Conservation (phyloP, 2,797 vertebrate genomes). For the Enteromius anoplus region DNA sequence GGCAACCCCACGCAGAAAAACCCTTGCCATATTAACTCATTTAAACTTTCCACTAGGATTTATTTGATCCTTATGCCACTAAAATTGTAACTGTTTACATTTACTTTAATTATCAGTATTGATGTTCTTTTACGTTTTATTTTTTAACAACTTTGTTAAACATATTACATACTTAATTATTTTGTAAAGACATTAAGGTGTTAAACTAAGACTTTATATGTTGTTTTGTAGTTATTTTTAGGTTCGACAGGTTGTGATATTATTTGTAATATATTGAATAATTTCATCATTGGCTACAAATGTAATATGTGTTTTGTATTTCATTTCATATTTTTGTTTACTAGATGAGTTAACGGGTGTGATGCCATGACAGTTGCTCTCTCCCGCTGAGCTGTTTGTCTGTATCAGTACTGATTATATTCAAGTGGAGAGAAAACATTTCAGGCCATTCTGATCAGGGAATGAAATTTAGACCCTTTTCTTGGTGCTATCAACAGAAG, state of each 20-base stretch:
- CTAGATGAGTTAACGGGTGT: constrained; percentile 34
- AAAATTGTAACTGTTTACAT: constrained; percentile 47
- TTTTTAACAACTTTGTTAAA: neutral
- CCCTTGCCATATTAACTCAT: constrained; percentile 10
- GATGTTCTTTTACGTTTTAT: neutral
- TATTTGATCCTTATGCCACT: constrained; percentile 24
- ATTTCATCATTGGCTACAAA: neutral
- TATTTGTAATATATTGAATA: neutral
- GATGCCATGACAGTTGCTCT: constrained; percentile 35
- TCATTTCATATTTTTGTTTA: constrained; percentile 14
- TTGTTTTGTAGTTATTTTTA: neutral
- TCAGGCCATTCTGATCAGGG: constrained; percentile 52
- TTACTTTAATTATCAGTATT: constrained; percentile 31
- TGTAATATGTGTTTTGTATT: constrained; percentile 14
- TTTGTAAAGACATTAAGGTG: neutral
- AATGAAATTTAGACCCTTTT: constrained; percentile 40
- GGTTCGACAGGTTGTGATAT: constrained; percentile 45
- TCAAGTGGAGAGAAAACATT: constrained; percentile 23
- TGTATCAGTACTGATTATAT: constrained; percentile 21
- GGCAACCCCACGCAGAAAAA: neutral
- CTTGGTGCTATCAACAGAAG: constrained; percentile 50
- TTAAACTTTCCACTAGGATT: constrained; percentile 19
- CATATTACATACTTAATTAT: constrained; percentile 22
- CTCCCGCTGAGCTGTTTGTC: constrained; percentile 32
- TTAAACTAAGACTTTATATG: constrained; percentile 33